Evolutionary conservation across 2,113 vertebrate genomes (phyloP), one percentile per base, ranked within the genome.

Genomic region (Butastur rufipennis): DNA sequence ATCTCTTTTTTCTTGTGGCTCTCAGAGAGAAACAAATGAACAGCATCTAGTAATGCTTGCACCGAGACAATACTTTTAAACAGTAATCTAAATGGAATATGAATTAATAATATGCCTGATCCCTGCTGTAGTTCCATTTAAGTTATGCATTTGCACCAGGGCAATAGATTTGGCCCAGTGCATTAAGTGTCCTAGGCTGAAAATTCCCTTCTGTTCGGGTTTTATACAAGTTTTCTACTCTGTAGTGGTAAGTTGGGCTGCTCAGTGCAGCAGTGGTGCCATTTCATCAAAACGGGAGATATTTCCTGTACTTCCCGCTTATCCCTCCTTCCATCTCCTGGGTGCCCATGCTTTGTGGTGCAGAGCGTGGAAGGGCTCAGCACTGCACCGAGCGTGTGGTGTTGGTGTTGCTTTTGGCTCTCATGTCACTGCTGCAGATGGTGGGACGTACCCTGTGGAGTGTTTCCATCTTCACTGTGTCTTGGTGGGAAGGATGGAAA

Each of bases 1-100:
- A 92, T 94, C 70, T 95, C 42, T 61, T 68, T 59, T n/a, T 88
- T 70, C 65, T 92, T 55, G 65, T 74, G 86, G 70, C 66, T 93
- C 53, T 72, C 11, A 2, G 74, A 90, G 42, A 96, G 92, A 78
- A 86, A 48, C 70, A 86, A 86, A 65, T 65, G 86, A 81, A 25
- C 58, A 59, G 59, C 68, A 36, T 81, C 67, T 52, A 53, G 56
- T 31, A 75, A 67, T 40, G 62, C 48, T 68, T 81, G 74, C 4
- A 4, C n/a, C n/a, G 65, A 90, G 73, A 63, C 79, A 81, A 74
- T 68, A 27, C 50, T 90, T 88, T 65, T 14, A 88, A 81, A 58
- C 59, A 70, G 50, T 48, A 43, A 71, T 68, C 68, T 48, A 67
- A 92, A 53, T 72, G 77, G 85, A 82, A 67, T 80, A 95, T 81